Base-by-base conservation (phyloP, 2,113 vertebrate genomes). In the Hippocampus abdominalis region DNA sequence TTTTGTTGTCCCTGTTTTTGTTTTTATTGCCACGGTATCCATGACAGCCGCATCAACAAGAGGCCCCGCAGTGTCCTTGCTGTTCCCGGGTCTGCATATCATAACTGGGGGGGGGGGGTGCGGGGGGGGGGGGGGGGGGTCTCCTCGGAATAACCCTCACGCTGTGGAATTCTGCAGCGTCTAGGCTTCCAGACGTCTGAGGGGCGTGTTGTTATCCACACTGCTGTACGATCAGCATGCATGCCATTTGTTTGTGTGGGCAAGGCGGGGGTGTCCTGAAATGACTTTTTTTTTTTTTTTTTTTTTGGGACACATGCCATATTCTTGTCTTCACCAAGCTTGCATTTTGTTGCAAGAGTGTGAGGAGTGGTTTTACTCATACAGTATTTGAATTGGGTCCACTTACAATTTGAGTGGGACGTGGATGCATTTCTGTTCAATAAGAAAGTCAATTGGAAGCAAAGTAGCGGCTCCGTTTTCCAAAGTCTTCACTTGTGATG, bases 1-100 rank as follows among this genome's bases (percentile, higher is more conserved):
- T 88, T 64, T 86, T 90, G 83, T 88, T 73, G 78, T 76, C 64
- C 70, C 76, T 84, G 84, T 89, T 88, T 89, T 84, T 86, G 84
- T 90, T 89, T 89, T 84, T 89, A 87, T 83, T 85, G 84, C 84
- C 21, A n/a, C 48, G 79, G 88, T 88, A 89, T 88, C 87, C 87
- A 89, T 89, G 88, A 76, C 78, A 53, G 84, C 79, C 81, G 81
- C 72, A 76, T 86, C 87, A 89, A 90, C 84, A 75, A 64, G 81
- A 86, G 76, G 72, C 78, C 85, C 79, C 78, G 64, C 69, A 64
- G 81, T 83, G 79, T 62, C 77, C 86, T 86, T 44, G 13, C 64
- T 44, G 57, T 68, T 75, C 75, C 72, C 60, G 69, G 69, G 72
- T 36, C 66, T 51, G 71, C 77, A 57, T 75, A 64, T 84, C 87